Conservation (phyloP, 2,113 vertebrate genomes). For the Orcinus orca region DNA sequence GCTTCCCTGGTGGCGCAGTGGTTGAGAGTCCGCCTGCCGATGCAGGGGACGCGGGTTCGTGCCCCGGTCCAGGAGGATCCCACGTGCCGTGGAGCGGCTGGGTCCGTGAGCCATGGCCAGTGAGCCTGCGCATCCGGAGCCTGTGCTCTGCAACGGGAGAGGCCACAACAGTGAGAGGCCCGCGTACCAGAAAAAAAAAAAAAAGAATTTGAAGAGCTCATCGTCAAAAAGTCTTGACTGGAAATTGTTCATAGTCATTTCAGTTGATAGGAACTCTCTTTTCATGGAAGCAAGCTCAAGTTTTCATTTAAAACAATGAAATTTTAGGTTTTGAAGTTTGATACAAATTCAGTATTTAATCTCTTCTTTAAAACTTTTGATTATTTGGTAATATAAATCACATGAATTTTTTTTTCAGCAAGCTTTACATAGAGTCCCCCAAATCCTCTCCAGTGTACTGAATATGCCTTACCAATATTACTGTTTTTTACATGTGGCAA, state of each 20-base stretch:
- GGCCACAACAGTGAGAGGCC: too few relatives aligned
- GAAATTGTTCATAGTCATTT: background rate
- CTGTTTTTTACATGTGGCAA: background rate
- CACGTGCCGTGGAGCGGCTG: too few relatives aligned
- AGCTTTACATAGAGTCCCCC: background rate
- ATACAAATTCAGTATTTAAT: background rate
- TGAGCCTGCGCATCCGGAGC: too few relatives aligned
- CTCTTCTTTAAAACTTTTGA: background rate
- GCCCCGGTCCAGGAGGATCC: too few relatives aligned
- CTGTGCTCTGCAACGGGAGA: too few relatives aligned
- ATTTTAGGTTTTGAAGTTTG: background rate
- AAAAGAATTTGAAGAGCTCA: slow-evolving; percentile 4
- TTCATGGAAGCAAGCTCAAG: background rate
- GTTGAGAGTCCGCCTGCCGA: too few relatives aligned
- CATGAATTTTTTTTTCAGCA: background rate
- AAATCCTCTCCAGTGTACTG: background rate
- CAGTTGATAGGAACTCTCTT: background rate
- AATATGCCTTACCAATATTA: background rate
- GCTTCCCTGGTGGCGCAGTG: too few relatives aligned
- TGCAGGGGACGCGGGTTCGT: too few relatives aligned
- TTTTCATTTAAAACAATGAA: background rate
- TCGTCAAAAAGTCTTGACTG: background rate
- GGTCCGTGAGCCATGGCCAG: too few relatives aligned
- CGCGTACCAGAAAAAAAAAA: too few relatives aligned
- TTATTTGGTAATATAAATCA: background rate